phyloP scores from a whole-genome alignment of 2,797 vertebrate species.

The Ctenochaetus hawaiiensis region DNA sequence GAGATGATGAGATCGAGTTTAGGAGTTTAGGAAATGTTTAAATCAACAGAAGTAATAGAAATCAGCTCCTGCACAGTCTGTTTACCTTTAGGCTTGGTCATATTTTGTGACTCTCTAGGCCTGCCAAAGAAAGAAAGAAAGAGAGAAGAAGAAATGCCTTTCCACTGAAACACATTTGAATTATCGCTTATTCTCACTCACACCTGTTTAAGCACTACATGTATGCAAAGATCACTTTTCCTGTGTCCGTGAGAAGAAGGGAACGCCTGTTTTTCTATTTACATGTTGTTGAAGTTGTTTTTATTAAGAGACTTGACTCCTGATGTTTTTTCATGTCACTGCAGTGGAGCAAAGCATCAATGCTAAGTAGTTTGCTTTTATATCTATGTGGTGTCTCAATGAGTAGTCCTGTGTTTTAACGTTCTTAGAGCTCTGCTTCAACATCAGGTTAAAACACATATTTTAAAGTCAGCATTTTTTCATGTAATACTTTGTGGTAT shows the following conservation, averaged over 20 bases:
- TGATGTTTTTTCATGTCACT: background rate
- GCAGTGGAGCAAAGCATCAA: background rate
- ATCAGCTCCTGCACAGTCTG: conserved; percentile 3
- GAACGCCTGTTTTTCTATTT: too few species aligned
- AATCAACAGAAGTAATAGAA: background rate
- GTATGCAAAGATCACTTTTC: background rate
- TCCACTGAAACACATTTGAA: background rate
- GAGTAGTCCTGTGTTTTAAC: background rate
- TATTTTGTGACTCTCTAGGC: background rate
- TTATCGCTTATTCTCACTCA: background rate
- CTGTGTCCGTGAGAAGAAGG: background rate
- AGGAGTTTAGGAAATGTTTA: conserved; percentile 17
- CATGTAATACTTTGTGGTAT: background rate
- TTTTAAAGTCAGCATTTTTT: background rate
- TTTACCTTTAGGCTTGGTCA: background rate
- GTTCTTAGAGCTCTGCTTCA: background rate
- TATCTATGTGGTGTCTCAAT: background rate
- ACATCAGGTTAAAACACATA: background rate
- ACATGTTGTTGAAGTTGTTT: background rate
- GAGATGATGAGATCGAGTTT: conserved; percentile 19
- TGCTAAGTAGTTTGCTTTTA: background rate
- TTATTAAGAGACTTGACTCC: background rate
- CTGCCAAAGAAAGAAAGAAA: too few species aligned
- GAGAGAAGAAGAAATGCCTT: background rate
- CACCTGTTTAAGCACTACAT: background rate